Base-by-base conservation (phyloP, 2,797 vertebrate genomes). In the Momotus momota region DNA sequence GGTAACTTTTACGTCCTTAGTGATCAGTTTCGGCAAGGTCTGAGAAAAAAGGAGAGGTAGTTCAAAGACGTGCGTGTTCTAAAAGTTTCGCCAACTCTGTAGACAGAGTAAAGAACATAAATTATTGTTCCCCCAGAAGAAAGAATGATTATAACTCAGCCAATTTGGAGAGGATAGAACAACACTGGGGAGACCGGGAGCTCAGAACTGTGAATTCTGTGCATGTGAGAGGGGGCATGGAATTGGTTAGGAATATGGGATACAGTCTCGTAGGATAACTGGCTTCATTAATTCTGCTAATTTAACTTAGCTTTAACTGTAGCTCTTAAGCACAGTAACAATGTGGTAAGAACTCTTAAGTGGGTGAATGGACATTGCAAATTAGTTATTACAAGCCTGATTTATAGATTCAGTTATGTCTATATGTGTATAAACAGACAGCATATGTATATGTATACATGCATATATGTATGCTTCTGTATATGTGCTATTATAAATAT, bases 221-320 rank as follows among this genome's bases (percentile, higher is more conserved):
- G 25, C 13, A 0, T 77, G 9, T 75, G 29, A 35, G 57, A 88
- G 27, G 8, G 13, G 31, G 7, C 23, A 58, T 48, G n/a, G 81
- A 71, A 94, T 88, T 86, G 52, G 20, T 60, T 91, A 93, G 52
- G 43, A 91, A 66, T 87, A 55, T 0, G 0, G 52, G 26, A 77
- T 73, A 19, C 6, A 13, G 14, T 49, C 91, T 90, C 87, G 29
- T 5, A 78, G 72, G 96, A 87, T 46, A 74, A 67, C 5, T 0
- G 0, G 3, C 41, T 94, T 92, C 64, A 89, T 95, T 96, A 96
- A 83, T 89, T 80, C 67, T 87, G 14, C 31, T 95, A 82, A 94
- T 94, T 95, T 92, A 81, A 54, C 51, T 78, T 83, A 29, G 62
- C 29, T 67, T 66, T 86, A 54, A 31, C 33, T 81, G 65, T 38